Conservation (phyloP, 2,797 vertebrate genomes). For the Anas bahamensis region DNA sequence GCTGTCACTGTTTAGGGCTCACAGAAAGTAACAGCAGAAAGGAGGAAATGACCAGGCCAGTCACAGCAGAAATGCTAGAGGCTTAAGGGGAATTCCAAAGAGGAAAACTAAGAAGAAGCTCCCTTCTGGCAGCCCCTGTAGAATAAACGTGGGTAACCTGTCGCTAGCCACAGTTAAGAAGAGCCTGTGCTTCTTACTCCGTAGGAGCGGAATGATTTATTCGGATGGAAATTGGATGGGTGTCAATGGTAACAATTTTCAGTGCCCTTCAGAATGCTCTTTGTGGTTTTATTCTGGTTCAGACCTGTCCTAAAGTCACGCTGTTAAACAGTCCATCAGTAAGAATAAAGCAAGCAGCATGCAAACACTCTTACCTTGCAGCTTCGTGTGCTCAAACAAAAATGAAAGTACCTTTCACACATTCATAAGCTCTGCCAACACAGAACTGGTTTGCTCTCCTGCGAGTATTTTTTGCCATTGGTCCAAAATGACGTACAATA, state of each 20-base stretch:
- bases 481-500: neutral
- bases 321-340: neutral
- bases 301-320: neutral
- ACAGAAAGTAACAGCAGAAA: conserved; percentile 31
- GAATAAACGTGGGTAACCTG: neutral
- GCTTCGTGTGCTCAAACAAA: neutral
- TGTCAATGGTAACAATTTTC: neutral
- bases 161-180: neutral
- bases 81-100: conserved; percentile 39
- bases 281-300: neutral
- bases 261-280: neutral
- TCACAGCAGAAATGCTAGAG: neutral
- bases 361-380: neutral
- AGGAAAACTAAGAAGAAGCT: neutral
- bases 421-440: neutral
- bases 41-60: neutral
- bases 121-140: neutral
- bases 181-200: neutral
- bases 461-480: neutral
- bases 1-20: neutral
- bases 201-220: neutral
- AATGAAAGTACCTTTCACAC: conserved; percentile 46
- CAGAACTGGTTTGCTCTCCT: neutral
- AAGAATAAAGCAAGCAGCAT: neutral
- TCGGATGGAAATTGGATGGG: neutral